phyloP scores from a whole-genome alignment of 2,888 invertebrate genomes.

The Rotaria macrura region DNA sequence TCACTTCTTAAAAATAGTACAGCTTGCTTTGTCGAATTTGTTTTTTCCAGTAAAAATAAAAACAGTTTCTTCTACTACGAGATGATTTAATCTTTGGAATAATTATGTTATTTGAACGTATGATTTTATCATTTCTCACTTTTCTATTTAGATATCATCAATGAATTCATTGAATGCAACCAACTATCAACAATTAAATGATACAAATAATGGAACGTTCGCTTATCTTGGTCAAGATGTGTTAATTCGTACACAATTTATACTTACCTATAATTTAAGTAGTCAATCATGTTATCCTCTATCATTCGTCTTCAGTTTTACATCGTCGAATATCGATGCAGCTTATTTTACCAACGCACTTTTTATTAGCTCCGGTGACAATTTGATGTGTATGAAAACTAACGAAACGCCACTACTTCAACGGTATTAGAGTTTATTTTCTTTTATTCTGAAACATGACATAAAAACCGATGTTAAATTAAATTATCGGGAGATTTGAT shows the following conservation, averaged over 20 bases:
- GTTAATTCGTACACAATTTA: neutral
- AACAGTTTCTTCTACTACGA: no score
- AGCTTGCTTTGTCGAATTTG: no score
- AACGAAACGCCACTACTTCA: neutral
- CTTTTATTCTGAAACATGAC: neutral
- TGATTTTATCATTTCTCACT: no score
- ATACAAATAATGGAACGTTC: neutral
- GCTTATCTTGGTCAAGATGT: constrained; percentile 8
- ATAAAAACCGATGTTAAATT: neutral
- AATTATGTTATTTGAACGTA: no score
- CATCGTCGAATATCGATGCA: neutral
- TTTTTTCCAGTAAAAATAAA: no score
- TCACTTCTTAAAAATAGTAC: no score
- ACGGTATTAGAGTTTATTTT: neutral
- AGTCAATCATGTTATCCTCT: neutral
- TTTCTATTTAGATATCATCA: neutral
- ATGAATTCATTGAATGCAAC: neutral
- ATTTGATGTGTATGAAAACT: constrained; percentile 16
- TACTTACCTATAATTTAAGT: neutral
- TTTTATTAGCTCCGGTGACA: neutral
- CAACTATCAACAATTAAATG: neutral
- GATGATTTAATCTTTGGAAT: no score
- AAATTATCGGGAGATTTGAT: no score
- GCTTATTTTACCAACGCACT: constrained; percentile 17
- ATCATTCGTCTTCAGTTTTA: neutral